A percentile compares a stretch with the other conserved stretches of the same genome.
These are phyloP conservation scores for Altica lythri DNA, from an alignment of 2,888 invertebrate genomes.

Conservation along the genomic window DNA sequence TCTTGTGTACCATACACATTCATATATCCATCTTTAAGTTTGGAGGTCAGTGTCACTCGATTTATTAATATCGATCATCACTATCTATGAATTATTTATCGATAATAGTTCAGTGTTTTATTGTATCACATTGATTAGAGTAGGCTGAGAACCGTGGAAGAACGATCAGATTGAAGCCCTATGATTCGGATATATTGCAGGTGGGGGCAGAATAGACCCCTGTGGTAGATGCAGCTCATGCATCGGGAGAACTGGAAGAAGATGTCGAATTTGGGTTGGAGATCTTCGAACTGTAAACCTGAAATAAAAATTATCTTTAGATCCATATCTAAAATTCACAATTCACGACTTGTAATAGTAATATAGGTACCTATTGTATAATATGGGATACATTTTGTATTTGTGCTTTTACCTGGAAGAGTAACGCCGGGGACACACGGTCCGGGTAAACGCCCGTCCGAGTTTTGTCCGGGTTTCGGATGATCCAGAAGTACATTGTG, in stretches of 20 bases:
- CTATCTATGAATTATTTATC: slow-evolving; percentile 16
- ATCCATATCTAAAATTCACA: too few species aligned
- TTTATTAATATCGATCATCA: slow-evolving; percentile 14
- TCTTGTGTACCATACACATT: too few species aligned
- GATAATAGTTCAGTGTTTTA: slow-evolving; percentile 31
- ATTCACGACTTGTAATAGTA: too few species aligned
- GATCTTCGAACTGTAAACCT: slow-evolving; percentile 55
- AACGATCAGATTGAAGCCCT: slow-evolving; percentile 56
- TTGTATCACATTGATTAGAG: slow-evolving; percentile 43
- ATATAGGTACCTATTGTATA: too few species aligned
- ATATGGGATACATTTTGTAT: too few species aligned
- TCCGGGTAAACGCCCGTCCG: too few species aligned
- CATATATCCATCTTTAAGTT: not conserved
- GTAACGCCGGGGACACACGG: too few species aligned
- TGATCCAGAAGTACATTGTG: too few species aligned
- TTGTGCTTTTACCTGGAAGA: too few species aligned
- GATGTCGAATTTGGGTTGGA: slow-evolving; percentile 54
- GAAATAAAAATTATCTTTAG: slow-evolving; percentile 35
- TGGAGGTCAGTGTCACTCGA: not conserved
- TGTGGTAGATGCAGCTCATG: slow-evolving; percentile 56
- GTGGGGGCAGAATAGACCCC: slow-evolving; percentile 53
- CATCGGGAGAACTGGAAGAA: slow-evolving; percentile 57
- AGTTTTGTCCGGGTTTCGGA: too few species aligned
- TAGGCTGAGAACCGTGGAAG: slow-evolving; percentile 31
- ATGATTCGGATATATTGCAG: slow-evolving; percentile 58